Conservation (phyloP, 2,888 invertebrate species). For the Lasioglossum marginatum region DNA sequence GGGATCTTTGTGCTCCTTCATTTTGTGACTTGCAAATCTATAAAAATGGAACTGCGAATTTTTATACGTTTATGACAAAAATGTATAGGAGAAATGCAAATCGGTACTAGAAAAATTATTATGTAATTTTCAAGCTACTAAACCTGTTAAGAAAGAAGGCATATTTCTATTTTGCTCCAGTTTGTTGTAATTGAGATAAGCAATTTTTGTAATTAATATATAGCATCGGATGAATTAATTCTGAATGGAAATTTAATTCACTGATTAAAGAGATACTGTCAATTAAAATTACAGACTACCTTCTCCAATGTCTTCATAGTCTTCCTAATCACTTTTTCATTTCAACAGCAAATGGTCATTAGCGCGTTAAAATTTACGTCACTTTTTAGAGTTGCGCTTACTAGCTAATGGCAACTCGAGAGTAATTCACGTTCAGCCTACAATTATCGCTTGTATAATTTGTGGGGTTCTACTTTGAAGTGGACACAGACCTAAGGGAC, state of each 20-base stretch:
- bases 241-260: not conserved
- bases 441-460: conserved; percentile 9
- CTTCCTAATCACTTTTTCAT: not conserved
- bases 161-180: too few species aligned
- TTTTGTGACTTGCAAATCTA: not conserved
- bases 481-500: not conserved
- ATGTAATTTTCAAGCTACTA: not conserved
- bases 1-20: not conserved
- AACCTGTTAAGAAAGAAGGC: too few species aligned
- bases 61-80: too few species aligned
- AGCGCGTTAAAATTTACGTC: not conserved
- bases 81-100: too few species aligned
- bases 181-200: not conserved
- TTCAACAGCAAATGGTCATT: not conserved
- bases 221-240: not conserved
- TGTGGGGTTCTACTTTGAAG: not conserved
- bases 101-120: not conserved
- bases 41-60: not conserved
- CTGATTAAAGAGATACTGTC: not conserved
- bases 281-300: not conserved
- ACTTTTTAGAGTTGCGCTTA: not conserved
- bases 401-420: not conserved
- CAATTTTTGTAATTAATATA: not conserved
- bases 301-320: not conserved
- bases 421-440: not conserved